Base-by-base conservation (phyloP, 2,888 invertebrate species). In the Carabus problematicus region DNA sequence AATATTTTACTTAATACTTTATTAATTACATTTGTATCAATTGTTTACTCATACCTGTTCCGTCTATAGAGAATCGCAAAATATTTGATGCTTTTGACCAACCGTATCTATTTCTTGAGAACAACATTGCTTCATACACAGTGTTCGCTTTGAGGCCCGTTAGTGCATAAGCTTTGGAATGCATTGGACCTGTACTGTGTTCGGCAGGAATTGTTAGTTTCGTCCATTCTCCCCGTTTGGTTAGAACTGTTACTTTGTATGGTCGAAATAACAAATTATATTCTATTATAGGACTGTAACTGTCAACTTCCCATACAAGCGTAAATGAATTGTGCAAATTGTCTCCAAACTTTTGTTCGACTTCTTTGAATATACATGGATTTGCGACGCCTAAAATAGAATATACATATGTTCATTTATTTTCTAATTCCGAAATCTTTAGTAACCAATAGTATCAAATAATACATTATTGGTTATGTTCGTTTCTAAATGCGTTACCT, bases 281-380 rank as follows among this genome's bases (percentile, higher is more conserved):
- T 76, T 94, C 93, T 74, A 90, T 89, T 61, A 94, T 89, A 0
- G 91, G 88, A 41, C 91, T 89, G 79, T 92, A 90, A 66, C 92
- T 93, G 77, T 94, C 93, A 0, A 93, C 93, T 77, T 92, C 91
- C 94, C 94, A 94, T 62, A 92, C 88, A 1, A 94, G 84, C 6
- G 88, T 89, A 77, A 90, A 92, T 29, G 88, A 83, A 62, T 80
- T 81, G 71, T 86, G 66, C 79, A 88, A 56, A 83, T 76, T 0
- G 80, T 85, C 1, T 79, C 81, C 62, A 80, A 84, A 75, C 84
- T 85, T 72, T 82, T 78, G 41, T 77, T 80, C 18, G 79, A 82
- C 72, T 72, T 87, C 87, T 78, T 90, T 91, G 75, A 91, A 89
- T 0, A 88, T 85, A 0, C 90, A 90, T 1, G 88, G 84, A 78